Percentiles rank a stretch among this genome's conserved stretches.
These are phyloP conservation scores for Chirona hameri DNA, from an alignment of 2,888 invertebrate species.

Conservation along the genomic window DNA sequence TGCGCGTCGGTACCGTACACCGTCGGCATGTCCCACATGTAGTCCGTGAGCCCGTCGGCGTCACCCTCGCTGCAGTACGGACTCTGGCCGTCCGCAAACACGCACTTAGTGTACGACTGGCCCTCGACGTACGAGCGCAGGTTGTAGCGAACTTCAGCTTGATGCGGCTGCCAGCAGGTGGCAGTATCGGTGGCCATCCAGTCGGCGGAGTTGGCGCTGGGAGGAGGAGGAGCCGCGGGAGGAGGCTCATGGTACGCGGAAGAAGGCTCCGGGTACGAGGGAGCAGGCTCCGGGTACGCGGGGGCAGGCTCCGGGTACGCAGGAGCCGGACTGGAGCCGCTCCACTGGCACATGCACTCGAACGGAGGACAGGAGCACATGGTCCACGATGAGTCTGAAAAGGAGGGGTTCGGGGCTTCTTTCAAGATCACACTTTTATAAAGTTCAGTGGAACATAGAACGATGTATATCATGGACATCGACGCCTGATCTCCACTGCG, in stretches of 20 bases:
- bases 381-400: not conserved
- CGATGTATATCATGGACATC: too few relatives aligned
- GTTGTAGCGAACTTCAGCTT: not conserved
- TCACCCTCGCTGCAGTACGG: not conserved
- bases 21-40: not conserved
- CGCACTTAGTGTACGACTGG: not conserved
- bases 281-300: too few relatives aligned
- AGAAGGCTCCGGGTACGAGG: too few relatives aligned
- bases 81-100: not conserved
- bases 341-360: slow-evolving; percentile 12
- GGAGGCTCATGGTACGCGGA: too few relatives aligned
- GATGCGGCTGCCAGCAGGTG: not conserved
- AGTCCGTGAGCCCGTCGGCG: not conserved
- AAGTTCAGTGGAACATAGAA: too few relatives aligned
- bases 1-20: not conserved
- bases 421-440: too few relatives aligned
- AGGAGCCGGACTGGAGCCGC: not conserved
- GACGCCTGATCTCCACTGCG: too few relatives aligned
- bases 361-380: slow-evolving; percentile 11
- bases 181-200: not conserved
- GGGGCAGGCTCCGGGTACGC: not conserved
- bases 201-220: not conserved
- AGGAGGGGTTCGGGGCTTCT: too few relatives aligned
- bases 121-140: not conserved
- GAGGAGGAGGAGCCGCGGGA: not conserved